Conservation (phyloP, 1,140 invertebrate genomes). For the Laupala kohalensis region DNA sequence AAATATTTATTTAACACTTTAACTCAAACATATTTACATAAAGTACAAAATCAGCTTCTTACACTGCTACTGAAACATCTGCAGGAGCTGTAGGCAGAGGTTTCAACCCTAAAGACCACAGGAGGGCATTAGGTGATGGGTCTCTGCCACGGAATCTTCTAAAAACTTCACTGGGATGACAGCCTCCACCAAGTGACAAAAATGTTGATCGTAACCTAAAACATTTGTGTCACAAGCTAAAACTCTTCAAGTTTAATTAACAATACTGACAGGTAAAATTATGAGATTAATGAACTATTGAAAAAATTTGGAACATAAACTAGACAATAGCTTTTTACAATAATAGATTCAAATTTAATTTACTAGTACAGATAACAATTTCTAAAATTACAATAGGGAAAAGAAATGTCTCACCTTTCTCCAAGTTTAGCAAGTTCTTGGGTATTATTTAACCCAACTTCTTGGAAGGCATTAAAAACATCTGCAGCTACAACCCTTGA, state of each 20-base stretch:
- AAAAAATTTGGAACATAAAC: no score
- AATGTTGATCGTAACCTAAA: conserved; percentile 69
- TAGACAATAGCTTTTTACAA: no score
- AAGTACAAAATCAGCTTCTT: no score
- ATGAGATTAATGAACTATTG: no score
- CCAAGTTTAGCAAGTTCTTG: conserved; percentile 22
- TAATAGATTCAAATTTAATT: no score
- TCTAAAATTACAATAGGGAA: no score
- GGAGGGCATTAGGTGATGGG: conserved; percentile 68
- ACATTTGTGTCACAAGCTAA: no score
- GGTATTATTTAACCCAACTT: conserved; percentile 29
- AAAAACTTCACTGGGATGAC: conserved; percentile 70
- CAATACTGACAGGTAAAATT: no score
- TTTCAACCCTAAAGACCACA: conserved; percentile 48
- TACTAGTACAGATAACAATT: no score
- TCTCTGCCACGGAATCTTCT: conserved; percentile 81
- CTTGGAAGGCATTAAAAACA: conserved; percentile 69
- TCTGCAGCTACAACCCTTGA: conserved; percentile 82
- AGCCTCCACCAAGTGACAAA: conserved; percentile 65
- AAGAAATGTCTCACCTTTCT: conserved; percentile 23
- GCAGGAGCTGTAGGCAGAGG: background rate
- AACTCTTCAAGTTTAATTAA: no score
- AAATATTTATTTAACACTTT: no score
- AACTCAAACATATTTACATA: no score
- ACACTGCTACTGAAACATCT: background rate